Conservation (phyloP, 1,140 invertebrate genomes). For the Tetramorium alpestre region DNA sequence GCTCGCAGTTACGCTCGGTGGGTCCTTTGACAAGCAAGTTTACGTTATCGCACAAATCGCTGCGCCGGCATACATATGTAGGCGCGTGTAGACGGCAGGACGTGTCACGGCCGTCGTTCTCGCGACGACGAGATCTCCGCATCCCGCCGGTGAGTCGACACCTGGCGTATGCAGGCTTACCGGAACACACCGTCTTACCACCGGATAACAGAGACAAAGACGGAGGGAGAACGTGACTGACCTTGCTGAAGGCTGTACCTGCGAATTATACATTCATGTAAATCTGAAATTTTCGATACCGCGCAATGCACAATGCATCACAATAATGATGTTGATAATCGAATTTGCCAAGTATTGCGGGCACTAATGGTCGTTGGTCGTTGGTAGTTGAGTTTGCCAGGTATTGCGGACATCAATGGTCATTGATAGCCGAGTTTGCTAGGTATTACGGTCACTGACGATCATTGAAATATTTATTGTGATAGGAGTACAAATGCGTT, state of each 20-base stretch:
- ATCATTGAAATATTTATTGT: slow-evolving; percentile 48
- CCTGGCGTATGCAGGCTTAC: slow-evolving; percentile 41
- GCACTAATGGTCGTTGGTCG: slow-evolving; percentile 22
- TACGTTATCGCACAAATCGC: slow-evolving; percentile 60
- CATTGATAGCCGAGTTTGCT: slow-evolving; percentile 43
- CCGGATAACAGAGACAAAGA: slow-evolving; percentile 20
- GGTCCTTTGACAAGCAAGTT: slow-evolving; percentile 62
- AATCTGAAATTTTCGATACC: slow-evolving; percentile 18
- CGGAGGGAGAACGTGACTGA: slow-evolving; percentile 16
- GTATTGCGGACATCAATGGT: slow-evolving; percentile 40
- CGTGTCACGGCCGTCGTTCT: slow-evolving; percentile 44
- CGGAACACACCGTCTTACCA: slow-evolving; percentile 20
- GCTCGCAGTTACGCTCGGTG: slow-evolving; percentile 15
- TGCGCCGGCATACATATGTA: slow-evolving; percentile 43
- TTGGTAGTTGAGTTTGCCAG: slow-evolving; percentile 15
- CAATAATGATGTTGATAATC: slow-evolving; percentile 22
- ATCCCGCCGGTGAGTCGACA: slow-evolving; percentile 35
- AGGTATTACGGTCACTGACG: slow-evolving; percentile 1
- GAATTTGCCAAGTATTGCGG: slow-evolving; percentile 19
- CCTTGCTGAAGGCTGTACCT: neutral
- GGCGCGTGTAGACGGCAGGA: slow-evolving; percentile 47
- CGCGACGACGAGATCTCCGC: slow-evolving; percentile 52
- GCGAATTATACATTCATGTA: neutral
- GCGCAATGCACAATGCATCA: neutral
- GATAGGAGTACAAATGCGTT: neutral